Evolutionary conservation across 2,113 vertebrate species (phyloP).

Genomic region (Antechinus flavipes): DNA sequence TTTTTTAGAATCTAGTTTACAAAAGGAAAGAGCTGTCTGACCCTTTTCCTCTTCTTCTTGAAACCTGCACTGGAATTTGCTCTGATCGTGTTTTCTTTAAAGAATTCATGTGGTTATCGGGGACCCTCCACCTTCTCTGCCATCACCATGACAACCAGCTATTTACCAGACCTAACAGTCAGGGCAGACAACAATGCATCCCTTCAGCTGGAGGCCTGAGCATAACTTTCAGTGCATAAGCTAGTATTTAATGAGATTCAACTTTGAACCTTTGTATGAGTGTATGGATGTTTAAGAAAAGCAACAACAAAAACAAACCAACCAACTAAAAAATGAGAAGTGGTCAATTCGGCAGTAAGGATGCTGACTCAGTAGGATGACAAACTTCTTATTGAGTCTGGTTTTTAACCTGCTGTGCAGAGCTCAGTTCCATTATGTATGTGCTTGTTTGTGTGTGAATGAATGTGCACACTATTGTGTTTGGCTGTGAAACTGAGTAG

Average conservation of each 20-base stretch:
- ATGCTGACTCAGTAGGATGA: not conserved
- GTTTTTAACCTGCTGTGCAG: not conserved
- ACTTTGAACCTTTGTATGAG: slow-evolving; percentile 29
- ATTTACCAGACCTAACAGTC: slow-evolving; percentile 77
- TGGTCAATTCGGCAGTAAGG: not conserved
- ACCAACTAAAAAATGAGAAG: not conserved
- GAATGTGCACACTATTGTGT: not conserved
- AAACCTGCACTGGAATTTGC: slow-evolving; percentile 70
- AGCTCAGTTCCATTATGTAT: slow-evolving; percentile 13
- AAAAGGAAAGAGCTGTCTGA: slow-evolving; percentile 80
- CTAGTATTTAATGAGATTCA: slow-evolving; percentile 73
- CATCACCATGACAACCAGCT: slow-evolving; percentile 77
- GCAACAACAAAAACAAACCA: not conserved
- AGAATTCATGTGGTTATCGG: slow-evolving; percentile 77
- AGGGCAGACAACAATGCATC: slow-evolving; percentile 67
- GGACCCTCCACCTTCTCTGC: slow-evolving; percentile 73
- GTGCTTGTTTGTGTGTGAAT: not conserved
- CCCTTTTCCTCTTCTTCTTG: slow-evolving; percentile 77
- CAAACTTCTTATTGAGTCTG: not conserved
- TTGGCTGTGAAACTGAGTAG: not conserved
- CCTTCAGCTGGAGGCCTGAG: slow-evolving; percentile 63
- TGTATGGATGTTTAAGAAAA: not conserved
- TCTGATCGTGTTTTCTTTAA: slow-evolving; percentile 75
- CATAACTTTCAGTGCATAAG: slow-evolving; percentile 60
- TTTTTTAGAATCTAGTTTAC: slow-evolving; percentile 67